A percentile compares a stretch with the other conserved stretches of the same genome.
Evolutionary conservation across 2,797 vertebrate species (phyloP).

Genomic region (Pipistrellus kuhlii): DNA sequence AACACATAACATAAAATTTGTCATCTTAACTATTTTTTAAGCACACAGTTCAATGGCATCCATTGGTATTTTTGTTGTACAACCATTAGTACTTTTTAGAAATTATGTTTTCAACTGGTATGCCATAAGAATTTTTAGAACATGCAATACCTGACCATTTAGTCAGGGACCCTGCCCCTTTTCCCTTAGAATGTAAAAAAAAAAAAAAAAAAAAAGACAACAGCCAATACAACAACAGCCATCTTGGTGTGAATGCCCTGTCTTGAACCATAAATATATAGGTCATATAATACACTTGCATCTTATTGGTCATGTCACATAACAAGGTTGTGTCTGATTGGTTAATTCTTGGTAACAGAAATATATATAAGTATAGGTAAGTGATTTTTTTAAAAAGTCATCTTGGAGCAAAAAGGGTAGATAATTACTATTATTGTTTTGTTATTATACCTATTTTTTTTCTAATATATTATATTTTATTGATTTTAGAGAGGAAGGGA

Average conservation of each 20-base stretch:
- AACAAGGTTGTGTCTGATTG: not conserved
- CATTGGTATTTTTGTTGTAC: not conserved
- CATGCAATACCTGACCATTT: not conserved
- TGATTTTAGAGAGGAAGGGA: too few species aligned
- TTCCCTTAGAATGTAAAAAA: not conserved
- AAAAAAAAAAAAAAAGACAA: not conserved
- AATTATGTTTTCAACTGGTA: not conserved
- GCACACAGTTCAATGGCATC: not conserved
- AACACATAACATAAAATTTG: not conserved
- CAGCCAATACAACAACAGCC: not conserved
- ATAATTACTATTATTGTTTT: not conserved
- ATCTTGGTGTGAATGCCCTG: not conserved
- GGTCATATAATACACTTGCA: not conserved
- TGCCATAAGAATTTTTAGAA: not conserved
- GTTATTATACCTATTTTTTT: not conserved
- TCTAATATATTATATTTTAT: too few species aligned
- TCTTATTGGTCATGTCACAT: not conserved
- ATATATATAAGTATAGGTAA: not conserved
- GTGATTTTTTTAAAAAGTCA: not conserved
- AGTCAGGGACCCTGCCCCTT: not conserved
- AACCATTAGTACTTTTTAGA: not conserved
- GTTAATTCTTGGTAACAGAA: not conserved
- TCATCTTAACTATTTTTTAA: not conserved
- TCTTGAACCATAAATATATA: not conserved
- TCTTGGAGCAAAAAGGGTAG: not conserved